A percentile compares a stretch with the other conserved stretches of the same genome.
phyloP scores from a whole-genome alignment of 2,888 invertebrate species.

The Gnatocerus cornutus region DNA sequence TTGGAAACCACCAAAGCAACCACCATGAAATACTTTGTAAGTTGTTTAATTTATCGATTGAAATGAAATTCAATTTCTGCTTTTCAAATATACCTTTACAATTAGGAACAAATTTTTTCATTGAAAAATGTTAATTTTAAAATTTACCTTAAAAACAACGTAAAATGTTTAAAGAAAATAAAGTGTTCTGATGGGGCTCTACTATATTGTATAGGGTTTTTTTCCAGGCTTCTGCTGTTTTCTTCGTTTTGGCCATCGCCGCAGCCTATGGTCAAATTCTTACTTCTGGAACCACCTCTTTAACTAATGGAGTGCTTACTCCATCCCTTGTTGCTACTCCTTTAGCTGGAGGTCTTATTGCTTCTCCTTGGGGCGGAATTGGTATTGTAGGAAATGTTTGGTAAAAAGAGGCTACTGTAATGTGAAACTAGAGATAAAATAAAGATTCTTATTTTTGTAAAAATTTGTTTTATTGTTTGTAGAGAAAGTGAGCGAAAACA shows the following conservation, averaged over 20 bases:
- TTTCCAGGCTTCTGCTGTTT: conserved; percentile 16
- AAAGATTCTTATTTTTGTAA: too few relatives aligned
- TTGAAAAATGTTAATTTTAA: too few relatives aligned
- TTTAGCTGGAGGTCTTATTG: conserved; percentile 18
- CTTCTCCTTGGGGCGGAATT: conserved; percentile 10
- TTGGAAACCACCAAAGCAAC: conserved; percentile 4
- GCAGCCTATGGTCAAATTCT: conserved; percentile 19
- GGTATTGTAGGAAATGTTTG: conserved; percentile 11
- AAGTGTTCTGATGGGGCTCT: too few relatives aligned
- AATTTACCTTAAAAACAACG: too few relatives aligned
- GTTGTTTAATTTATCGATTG: neutral
- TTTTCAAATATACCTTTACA: too few relatives aligned
- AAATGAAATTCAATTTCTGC: too few relatives aligned
- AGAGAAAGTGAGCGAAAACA: too few relatives aligned
- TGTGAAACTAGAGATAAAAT: neutral
- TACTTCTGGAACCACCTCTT: neutral
- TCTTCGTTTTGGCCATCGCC: conserved; percentile 25
- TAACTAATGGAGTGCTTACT: conserved; percentile 4
- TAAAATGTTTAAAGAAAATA: too few relatives aligned
- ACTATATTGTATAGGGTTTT: too few relatives aligned
- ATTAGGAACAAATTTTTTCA: too few relatives aligned
- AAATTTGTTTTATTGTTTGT: too few relatives aligned
- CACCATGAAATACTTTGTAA: conserved; percentile 20
- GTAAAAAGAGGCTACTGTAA: conserved; percentile 3
- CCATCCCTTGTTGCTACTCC: conserved; percentile 6